Evolutionary conservation across 2,797 vertebrate species (phyloP).

Genomic region (Falco biarmicus): DNA sequence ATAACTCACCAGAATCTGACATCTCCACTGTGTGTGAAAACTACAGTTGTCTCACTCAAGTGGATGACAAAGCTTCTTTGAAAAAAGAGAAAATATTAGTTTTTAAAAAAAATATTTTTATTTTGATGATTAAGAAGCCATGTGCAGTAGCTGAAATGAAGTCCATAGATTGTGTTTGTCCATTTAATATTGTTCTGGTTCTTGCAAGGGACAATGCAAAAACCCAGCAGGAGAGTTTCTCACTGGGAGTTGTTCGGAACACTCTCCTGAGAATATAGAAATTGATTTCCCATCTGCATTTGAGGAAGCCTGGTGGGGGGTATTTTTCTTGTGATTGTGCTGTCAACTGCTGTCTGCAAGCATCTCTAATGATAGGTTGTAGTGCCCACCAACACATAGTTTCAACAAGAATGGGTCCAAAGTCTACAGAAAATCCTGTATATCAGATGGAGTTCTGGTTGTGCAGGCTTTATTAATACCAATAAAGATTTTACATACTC

Average conservation of each 20-base stretch:
- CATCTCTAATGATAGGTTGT: slow-evolving; percentile 8
- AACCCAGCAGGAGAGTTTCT: slow-evolving; percentile 1
- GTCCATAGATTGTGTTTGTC: background rate
- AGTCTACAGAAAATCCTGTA: slow-evolving; percentile 22
- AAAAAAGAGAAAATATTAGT: background rate
- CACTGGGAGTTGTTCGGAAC: background rate
- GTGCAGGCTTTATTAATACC: background rate
- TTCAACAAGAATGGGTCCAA: slow-evolving; percentile 15
- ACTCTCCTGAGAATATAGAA: slow-evolving; percentile 38
- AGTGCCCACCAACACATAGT: background rate
- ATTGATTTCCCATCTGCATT: slow-evolving; percentile 61
- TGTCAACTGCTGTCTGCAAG: slow-evolving; percentile 5
- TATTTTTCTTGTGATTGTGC: slow-evolving; percentile 31
- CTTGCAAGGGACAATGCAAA: slow-evolving; percentile 12
- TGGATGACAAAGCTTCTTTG: background rate
- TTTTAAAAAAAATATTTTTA: background rate
- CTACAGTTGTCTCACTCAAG: background rate
- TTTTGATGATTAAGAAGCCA: background rate
- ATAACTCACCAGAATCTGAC: background rate
- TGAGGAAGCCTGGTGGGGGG: slow-evolving; percentile 23
- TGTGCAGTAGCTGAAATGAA: background rate
- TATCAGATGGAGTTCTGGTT: background rate
- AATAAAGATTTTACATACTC: background rate
- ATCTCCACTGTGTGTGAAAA: background rate
- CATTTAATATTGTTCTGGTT: slow-evolving; percentile 15